Conservation (phyloP, 2,797 vertebrate genomes). For the Sebastes taczanowskii region DNA sequence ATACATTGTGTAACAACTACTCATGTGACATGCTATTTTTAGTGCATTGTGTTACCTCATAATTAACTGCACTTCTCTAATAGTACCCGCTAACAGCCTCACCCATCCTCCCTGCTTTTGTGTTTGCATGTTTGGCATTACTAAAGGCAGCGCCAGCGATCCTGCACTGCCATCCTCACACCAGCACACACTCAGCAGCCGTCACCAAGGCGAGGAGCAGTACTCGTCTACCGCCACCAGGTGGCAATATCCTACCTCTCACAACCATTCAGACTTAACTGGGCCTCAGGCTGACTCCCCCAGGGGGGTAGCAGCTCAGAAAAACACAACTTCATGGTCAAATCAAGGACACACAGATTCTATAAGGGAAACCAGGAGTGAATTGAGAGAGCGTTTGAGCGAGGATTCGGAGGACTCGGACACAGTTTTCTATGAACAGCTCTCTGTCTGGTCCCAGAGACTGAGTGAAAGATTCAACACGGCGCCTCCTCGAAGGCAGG, state of each 20-base stretch:
- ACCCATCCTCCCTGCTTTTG: constrained; percentile 73
- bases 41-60: constrained; percentile 18
- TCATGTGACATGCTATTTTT: constrained; percentile 1
- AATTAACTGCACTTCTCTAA: constrained; percentile 36
- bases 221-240: constrained; percentile 55
- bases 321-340: constrained; percentile 61
- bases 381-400: constrained; percentile 57
- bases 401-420: constrained; percentile 72
- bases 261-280: constrained; percentile 41
- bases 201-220: constrained; percentile 47
- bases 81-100: constrained; percentile 56
- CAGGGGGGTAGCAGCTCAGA: constrained; percentile 44
- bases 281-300: constrained; percentile 42
- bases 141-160: constrained; percentile 74
- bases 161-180: constrained; percentile 48
- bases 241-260: constrained; percentile 63
- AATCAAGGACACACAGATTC: constrained; percentile 64
- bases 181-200: constrained; percentile 49
- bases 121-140: constrained; percentile 84
- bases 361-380: constrained; percentile 53
- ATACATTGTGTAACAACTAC: background rate
- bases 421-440: constrained; percentile 53
- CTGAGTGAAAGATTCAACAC: constrained; percentile 50
- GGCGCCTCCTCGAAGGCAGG: constrained; percentile 25
- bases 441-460: constrained; percentile 55